Base-by-base conservation (phyloP, 2,113 vertebrate genomes). In the Axis porcinus region DNA sequence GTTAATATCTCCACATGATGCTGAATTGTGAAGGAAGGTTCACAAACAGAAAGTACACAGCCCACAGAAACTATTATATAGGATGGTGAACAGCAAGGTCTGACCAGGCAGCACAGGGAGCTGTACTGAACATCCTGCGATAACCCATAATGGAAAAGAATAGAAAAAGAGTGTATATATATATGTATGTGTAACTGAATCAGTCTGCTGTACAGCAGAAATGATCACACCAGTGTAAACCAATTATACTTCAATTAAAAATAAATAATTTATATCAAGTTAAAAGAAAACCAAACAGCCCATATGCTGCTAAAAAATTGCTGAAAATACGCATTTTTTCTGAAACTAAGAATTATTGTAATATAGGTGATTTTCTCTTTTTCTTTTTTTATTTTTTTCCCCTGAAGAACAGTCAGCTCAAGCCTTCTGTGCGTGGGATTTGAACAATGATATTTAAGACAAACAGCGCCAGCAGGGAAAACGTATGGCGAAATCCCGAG, bases 401-500 rank as follows among this genome's bases (percentile, higher is more conserved):
- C 84, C 79, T 28, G 25, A 84, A 74, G 47, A 87, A n/a, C 21
- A 83, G 86, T 17, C 67, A 74, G 27, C n/a, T 40, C 50, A 9
- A 76, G 82, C 47, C 54, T 64, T 94, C 62, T 43, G 45, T 54
- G 78, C 5, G 0, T 21, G 78, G 84, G 84, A 5, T 50, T 43
- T 60, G 92, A 91, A n/a, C 54, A 8, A 91, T 94, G 97, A 50
- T 78, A 87, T 74, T 90, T 64, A 55, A 96, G 95, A 83, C 64
- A 74, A 70, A 52, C 2, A 9, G 36, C 76, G 15, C 62, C 95
- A 70, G 84, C 87, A 91, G 90, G 87, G 74, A 15, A 45, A 60
- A 43, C 5, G 28, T 14, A 81, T 52, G 64, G 55, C 5, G 0
- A 55, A 11, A 16, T 94, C 85, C 81, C 89, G 33, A 17, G 94